These are phyloP conservation scores for Etheostoma spectabile DNA, from an alignment of 2,113 vertebrate species.

Conservation along the genomic window DNA sequence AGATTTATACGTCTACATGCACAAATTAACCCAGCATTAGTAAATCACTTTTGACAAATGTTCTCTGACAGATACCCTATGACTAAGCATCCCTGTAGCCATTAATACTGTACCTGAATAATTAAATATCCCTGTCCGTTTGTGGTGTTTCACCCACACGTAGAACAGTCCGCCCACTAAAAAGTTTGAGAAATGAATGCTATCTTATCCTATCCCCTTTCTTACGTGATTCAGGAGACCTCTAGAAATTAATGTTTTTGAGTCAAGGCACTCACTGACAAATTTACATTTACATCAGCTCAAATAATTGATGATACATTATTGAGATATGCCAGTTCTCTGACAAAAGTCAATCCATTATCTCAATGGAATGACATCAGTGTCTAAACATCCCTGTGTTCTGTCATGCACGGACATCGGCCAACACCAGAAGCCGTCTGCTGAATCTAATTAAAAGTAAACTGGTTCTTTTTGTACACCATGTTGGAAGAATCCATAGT, in stretches of 20 bases:
- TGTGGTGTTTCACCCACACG: background rate
- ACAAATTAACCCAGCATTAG: too few species aligned
- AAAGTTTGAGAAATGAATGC: background rate
- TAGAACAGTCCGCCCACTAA: background rate
- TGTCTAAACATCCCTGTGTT: constrained; percentile 49
- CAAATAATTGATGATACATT: constrained; percentile 12
- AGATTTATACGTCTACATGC: too few species aligned
- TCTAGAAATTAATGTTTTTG: background rate
- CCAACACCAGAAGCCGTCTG: constrained; percentile 25
- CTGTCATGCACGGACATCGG: constrained; percentile 19
- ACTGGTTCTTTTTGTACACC: constrained; percentile 49
- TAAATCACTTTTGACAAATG: too few species aligned
- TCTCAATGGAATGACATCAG: constrained; percentile 51
- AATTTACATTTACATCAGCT: constrained; percentile 18
- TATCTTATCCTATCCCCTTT: background rate
- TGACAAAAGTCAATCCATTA: constrained; percentile 44
- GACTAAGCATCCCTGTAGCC: too few species aligned
- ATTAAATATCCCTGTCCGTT: background rate
- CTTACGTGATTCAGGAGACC: background rate
- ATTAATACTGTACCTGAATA: too few species aligned
- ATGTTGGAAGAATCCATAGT: constrained; percentile 46
- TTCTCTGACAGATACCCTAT: too few species aligned
- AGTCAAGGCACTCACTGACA: constrained; percentile 5
- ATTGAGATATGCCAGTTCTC: constrained; percentile 36
- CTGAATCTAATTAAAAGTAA: constrained; percentile 50